Percentiles rank a stretch among this genome's conserved stretches.
Evolutionary conservation across 2,888 invertebrate species (phyloP).

Genomic region (Isotomurus palustris): DNA sequence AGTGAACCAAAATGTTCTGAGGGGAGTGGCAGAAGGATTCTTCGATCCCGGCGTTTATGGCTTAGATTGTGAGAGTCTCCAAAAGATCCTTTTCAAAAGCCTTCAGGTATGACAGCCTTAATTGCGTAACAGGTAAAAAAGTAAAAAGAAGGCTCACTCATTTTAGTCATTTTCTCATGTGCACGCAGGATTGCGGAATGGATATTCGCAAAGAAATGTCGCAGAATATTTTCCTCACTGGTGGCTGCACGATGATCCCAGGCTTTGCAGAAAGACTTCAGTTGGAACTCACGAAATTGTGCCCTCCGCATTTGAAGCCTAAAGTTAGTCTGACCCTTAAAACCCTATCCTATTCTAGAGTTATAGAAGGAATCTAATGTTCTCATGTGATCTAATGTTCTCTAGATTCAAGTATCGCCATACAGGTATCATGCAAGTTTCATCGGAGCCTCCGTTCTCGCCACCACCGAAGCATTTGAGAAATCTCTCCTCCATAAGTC

Average conservation of each 20-base stretch:
- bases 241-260: constrained; percentile 55
- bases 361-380: background rate
- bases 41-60: constrained; percentile 58
- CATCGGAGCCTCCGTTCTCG: constrained; percentile 57
- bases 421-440: constrained; percentile 58
- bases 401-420: constrained; percentile 56
- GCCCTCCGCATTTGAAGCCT: constrained; percentile 54
- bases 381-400: constrained; percentile 3
- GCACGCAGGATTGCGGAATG: constrained; percentile 54
- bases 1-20: constrained; percentile 44
- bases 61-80: constrained; percentile 56
- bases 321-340: constrained; percentile 55
- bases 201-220: constrained; percentile 57
- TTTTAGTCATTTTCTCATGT: constrained; percentile 9
- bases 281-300: constrained; percentile 54
- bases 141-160: background rate
- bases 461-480: constrained; percentile 47
- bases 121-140: background rate
- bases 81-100: constrained; percentile 56
- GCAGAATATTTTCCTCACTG: constrained; percentile 57
- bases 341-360: constrained; percentile 47
- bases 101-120: constrained; percentile 49
- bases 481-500: constrained; percentile 40
- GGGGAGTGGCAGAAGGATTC: constrained; percentile 53
- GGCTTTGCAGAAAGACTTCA: constrained; percentile 58